Conservation (phyloP, 2,797 vertebrate genomes). For the Clarias platycephalus region DNA sequence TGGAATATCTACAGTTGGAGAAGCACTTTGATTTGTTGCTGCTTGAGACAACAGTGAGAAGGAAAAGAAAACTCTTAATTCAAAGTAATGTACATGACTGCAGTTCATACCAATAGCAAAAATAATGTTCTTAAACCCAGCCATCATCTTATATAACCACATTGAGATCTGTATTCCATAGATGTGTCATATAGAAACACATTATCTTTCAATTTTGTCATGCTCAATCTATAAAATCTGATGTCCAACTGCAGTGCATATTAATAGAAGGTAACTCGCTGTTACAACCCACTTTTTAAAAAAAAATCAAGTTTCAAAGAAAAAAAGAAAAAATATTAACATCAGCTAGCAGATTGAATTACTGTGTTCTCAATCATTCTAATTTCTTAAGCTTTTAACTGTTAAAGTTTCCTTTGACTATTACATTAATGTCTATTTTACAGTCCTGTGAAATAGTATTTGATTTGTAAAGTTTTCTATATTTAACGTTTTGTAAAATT, state of each 20-base stretch:
- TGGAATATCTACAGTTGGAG: not conserved
- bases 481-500: too few relatives aligned
- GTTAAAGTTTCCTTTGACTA: too few relatives aligned
- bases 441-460: too few relatives aligned
- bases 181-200: not conserved
- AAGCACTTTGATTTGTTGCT: conserved; percentile 1
- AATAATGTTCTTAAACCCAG: not conserved
- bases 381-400: not conserved
- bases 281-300: not conserved
- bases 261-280: not conserved
- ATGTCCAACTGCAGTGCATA: not conserved
- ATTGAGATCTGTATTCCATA: not conserved
- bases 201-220: not conserved
- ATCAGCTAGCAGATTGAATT: not conserved
- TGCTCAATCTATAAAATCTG: not conserved
- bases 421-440: not conserved
- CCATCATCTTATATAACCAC: not conserved
- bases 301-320: not conserved
- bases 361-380: not conserved
- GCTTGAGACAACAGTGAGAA: too few relatives aligned
- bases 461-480: too few relatives aligned
- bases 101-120: not conserved
- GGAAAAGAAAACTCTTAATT: not conserved
- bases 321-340: not conserved
- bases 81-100: not conserved